Evolutionary conservation across 1,140 invertebrate genomes (phyloP), one percentile per base, ranked within the genome.

Genomic region (Antheraea pernyi): DNA sequence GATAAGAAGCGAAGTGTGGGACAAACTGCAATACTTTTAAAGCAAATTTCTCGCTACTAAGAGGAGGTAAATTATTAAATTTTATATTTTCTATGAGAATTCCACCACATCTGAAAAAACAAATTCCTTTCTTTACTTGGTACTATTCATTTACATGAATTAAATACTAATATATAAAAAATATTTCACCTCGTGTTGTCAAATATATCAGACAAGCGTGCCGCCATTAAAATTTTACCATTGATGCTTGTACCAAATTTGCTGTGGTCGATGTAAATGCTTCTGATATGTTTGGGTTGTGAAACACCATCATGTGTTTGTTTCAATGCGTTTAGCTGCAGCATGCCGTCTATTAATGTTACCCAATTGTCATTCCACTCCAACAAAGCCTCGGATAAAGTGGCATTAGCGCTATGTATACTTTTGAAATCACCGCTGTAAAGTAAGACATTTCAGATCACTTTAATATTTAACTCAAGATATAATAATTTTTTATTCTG

Each of bases 281-380:
- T 73, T 70, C 73, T 65, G 4, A 81, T 76, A 7, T 65, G 46
- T 7, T 46, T 65, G 7, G 71, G 72, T 58, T 69, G 22, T 7
- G 74, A 73, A 16, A 79, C 64, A 19, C 53, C 72, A 16, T 63
- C 61, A n/a, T 78, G 63, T 0, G 59, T 19, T 1, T 74, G 73
- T 13, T 67, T 73, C 7, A 85, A 62, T 10, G 68, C 59, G 48
- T 82, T 78, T 0, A 85, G 53, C 63, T 85, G 83, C 7, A 85
- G 53, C 59, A 85, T 59, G 1, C 79, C 72, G 9, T 83, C 80
- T 18, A 85, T 71, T 10, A 85, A 66, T 13, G 81, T 79, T 11
- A 79, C 75, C 83, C 81, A 85, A 53, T 83, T 83, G 19, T 76
- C 66, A 9, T 66, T 65, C 77, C 81, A 85, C 16, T 65, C 5